Evolutionary conservation across 1,140 invertebrate genomes (phyloP).

Genomic region (Drosophila miranda): DNA sequence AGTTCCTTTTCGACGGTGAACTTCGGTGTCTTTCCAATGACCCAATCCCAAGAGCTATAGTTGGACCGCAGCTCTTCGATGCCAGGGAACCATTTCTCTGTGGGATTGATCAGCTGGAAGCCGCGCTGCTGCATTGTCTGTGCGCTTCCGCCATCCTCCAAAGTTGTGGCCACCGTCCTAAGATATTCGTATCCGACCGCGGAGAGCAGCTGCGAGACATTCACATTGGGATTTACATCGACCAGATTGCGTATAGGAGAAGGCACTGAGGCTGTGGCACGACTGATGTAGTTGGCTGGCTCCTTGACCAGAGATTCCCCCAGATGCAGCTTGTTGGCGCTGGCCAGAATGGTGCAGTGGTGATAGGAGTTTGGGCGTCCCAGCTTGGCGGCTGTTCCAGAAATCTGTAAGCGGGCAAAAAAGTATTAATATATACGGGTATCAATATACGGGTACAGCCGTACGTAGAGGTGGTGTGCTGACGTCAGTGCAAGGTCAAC

Average conservation of each 20-base stretch:
- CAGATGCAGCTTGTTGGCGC: constrained; percentile 90
- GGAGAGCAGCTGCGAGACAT: constrained; percentile 87
- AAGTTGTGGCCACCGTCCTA: constrained; percentile 86
- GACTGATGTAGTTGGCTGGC: constrained; percentile 87
- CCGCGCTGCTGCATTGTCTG: constrained; percentile 88
- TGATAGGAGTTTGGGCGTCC: constrained; percentile 94
- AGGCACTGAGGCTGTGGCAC: constrained; percentile 91
- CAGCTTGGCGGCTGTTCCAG: constrained; percentile 95
- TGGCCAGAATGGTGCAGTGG: constrained; percentile 95
- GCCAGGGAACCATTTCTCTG: constrained; percentile 93
- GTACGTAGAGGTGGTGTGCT: constrained; percentile 3
- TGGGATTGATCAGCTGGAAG: constrained; percentile 93
- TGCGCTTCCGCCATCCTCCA: constrained; percentile 87
- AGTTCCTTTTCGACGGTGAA: constrained; percentile 86
- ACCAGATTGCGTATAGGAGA: constrained; percentile 91
- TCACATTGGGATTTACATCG: constrained; percentile 88
- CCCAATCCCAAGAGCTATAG: constrained; percentile 93
- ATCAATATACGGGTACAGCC: constrained; percentile 8
- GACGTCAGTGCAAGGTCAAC: constrained; percentile 27
- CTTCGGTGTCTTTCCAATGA: constrained; percentile 92
- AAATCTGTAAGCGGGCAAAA: constrained; percentile 84
- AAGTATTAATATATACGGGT: constrained; percentile 9
- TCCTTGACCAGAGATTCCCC: constrained; percentile 86
- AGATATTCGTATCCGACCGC: constrained; percentile 92
- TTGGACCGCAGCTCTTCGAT: constrained; percentile 86